These are phyloP conservation scores for Macrosteles quadrilineatus DNA, from an alignment of 1,140 invertebrate genomes.

Conservation along the genomic window DNA sequence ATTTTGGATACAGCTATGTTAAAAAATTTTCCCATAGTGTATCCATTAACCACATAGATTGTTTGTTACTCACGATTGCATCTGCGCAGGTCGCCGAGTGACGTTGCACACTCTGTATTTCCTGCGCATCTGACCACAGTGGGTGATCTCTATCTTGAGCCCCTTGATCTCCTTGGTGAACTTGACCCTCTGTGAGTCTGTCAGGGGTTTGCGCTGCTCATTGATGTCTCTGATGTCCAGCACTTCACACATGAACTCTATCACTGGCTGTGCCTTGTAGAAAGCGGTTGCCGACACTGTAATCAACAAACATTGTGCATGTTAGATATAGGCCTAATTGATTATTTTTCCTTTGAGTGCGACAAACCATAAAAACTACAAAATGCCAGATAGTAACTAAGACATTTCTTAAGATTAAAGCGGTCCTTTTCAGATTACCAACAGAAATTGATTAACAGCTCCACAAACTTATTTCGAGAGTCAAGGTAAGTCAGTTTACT, in stretches of 20 bases:
- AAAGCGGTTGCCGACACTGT: conserved; percentile 99
- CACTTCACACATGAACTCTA: conserved; percentile 99
- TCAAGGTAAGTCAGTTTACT: no score
- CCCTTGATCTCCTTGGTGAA: conserved; percentile 99
- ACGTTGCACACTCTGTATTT: conserved; percentile 99
- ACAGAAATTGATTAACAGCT: no score
- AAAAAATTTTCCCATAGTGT: no score
- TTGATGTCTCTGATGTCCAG: conserved; percentile 96
- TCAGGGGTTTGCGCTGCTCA: conserved; percentile 93
- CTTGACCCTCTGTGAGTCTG: conserved; percentile 98
- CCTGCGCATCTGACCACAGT: conserved; percentile 97
- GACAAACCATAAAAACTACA: no score
- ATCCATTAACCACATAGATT: conserved; percentile 1
- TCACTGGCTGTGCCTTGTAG: conserved; percentile 99
- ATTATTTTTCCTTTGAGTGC: no score
- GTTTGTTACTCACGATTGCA: conserved; percentile 97
- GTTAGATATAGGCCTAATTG: no score
- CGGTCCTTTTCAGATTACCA: no score
- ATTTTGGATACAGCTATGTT: no score
- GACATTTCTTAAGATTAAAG: no score
- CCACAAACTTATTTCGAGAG: no score
- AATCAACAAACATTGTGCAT: no score
- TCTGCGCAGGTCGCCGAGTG: conserved; percentile 95
- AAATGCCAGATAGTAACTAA: no score
- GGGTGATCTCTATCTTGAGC: conserved; percentile 99